A percentile compares a stretch with the other conserved stretches of the same genome.
Evolutionary conservation across 2,888 invertebrate genomes (phyloP).

Genomic region (Limnephilus rhombicus): DNA sequence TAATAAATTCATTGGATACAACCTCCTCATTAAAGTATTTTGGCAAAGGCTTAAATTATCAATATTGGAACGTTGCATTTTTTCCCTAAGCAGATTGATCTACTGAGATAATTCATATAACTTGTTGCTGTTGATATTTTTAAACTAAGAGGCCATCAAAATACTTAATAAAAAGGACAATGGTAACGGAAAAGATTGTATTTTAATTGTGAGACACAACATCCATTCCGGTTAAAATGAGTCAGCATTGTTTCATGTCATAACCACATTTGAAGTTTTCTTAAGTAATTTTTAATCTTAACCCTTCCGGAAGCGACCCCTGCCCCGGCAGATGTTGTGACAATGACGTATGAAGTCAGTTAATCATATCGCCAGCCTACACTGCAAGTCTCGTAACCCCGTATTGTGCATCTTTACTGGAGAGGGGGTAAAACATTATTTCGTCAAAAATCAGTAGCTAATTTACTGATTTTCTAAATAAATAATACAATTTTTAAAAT

Average conservation of each 20-base stretch:
- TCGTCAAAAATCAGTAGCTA: not conserved
- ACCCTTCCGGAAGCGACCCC: not conserved
- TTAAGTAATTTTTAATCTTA: conserved; percentile 3
- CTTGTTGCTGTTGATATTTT: no score
- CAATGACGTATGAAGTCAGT: conserved; percentile 17
- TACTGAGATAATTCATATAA: no score
- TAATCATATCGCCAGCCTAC: not conserved
- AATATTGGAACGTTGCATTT: no score
- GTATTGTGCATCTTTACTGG: not conserved
- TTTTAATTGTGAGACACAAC: not conserved
- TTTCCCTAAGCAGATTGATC: no score
- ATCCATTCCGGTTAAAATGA: not conserved
- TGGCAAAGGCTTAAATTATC: no score
- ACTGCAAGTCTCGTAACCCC: not conserved
- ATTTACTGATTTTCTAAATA: no score
- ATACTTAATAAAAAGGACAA: not conserved
- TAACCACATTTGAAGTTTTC: not conserved
- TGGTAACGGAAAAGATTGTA: not conserved
- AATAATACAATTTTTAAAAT: no score
- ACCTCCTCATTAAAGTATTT: no score
- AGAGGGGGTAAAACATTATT: not conserved
- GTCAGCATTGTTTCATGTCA: not conserved
- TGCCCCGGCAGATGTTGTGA: conserved; percentile 6
- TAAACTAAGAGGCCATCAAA: not conserved
- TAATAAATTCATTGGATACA: no score